Evolutionary conservation across 2,113 vertebrate species (phyloP).

Genomic region (Eira barbara): DNA sequence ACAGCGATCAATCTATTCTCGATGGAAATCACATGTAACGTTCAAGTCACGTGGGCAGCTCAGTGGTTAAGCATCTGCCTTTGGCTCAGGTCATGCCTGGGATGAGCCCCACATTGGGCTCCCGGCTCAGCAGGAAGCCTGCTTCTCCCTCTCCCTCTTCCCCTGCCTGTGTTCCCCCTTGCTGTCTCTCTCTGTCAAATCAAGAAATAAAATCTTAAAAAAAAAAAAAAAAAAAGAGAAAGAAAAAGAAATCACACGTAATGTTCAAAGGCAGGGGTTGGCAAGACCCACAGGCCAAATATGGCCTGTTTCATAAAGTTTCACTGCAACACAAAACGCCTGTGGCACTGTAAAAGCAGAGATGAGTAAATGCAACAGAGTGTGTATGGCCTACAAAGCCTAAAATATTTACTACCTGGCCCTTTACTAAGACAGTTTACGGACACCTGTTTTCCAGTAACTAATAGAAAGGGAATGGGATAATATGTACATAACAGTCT

Average conservation of each 20-base stretch:
- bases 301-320: background rate
- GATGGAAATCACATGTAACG: background rate
- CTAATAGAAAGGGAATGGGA: background rate
- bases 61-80: no score
- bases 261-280: background rate
- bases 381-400: background rate
- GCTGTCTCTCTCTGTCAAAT: no score
- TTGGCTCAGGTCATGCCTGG: no score
- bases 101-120: no score
- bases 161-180: no score
- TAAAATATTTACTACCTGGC: slow-evolving; percentile 24
- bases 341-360: background rate
- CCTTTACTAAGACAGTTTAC: background rate
- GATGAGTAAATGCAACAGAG: background rate
- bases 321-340: background rate
- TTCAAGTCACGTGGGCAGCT: no score
- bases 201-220: no score
- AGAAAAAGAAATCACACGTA: background rate
- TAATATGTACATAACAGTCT: background rate
- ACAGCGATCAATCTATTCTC: slow-evolving; percentile 11
- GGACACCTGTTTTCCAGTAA: background rate
- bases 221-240: no score
- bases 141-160: no score
- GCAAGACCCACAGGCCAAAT: background rate
- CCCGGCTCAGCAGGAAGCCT: no score